These are phyloP conservation scores for Tonatia bakeri DNA, from an alignment of 2,113 vertebrate genomes.

Conservation along the genomic window DNA sequence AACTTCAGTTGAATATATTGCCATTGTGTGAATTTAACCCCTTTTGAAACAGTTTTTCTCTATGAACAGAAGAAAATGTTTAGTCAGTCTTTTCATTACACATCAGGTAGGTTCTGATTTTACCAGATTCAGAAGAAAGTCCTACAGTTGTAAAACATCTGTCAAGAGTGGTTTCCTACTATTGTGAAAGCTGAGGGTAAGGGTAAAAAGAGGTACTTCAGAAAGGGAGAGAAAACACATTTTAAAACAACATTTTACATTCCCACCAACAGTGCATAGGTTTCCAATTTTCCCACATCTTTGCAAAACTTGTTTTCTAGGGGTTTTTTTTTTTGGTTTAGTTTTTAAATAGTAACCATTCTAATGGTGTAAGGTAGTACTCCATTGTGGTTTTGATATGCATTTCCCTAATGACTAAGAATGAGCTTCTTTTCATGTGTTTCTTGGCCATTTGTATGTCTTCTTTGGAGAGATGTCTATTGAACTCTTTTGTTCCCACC, in stretches of 20 bases:
- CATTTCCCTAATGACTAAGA: neutral
- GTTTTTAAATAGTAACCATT: neutral
- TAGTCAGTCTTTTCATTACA: conserved; percentile 63
- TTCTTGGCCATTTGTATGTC: neutral
- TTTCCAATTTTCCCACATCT: neutral
- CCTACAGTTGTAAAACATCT: conserved; percentile 41
- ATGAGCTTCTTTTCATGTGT: neutral
- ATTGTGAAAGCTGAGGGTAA: conserved; percentile 72
- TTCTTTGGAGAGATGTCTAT: neutral
- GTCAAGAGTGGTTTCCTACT: conserved; percentile 71
- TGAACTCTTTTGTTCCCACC: neutral
- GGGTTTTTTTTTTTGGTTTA: neutral
- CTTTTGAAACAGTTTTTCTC: neutral
- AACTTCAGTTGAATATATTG: neutral
- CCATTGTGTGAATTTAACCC: neutral
- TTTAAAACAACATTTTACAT: neutral
- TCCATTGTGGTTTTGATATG: neutral
- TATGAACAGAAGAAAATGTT: conserved; percentile 36
- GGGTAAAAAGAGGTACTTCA: conserved; percentile 57
- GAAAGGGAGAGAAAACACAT: neutral
- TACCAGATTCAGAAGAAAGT: conserved; percentile 46
- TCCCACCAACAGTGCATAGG: neutral
- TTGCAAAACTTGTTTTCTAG: neutral
- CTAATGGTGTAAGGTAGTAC: neutral
- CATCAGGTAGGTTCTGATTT: conserved; percentile 35